Percentiles rank a stretch among this genome's conserved stretches.
These are phyloP conservation scores for Strix uralensis DNA, from an alignment of 2,113 vertebrate species.

Conservation along the genomic window DNA sequence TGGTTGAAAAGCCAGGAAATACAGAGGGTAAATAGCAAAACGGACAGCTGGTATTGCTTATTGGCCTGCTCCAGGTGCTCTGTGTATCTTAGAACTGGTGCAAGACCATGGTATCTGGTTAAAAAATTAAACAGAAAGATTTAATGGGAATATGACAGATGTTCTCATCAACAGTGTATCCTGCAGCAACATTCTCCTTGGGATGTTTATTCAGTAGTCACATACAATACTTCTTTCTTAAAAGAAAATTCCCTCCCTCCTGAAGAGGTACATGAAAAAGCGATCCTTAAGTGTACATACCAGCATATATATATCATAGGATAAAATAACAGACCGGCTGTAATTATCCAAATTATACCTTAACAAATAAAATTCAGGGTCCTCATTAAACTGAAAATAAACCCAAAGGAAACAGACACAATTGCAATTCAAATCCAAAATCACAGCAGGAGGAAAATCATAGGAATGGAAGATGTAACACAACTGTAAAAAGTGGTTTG, in stretches of 20 bases:
- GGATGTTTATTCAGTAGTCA: neutral
- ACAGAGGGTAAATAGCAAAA: neutral
- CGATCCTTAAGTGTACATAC: neutral
- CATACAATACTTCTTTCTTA: neutral
- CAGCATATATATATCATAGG: neutral
- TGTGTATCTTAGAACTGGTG: neutral
- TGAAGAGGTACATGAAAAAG: neutral
- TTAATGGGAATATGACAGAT: neutral
- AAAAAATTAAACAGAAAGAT: neutral
- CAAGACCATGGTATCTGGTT: neutral
- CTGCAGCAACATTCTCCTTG: neutral
- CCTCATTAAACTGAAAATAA: neutral
- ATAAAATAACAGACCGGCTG: neutral
- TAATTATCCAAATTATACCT: neutral
- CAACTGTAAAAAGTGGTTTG: too few relatives aligned
- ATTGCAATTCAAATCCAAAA: too few relatives aligned
- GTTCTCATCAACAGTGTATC: neutral
- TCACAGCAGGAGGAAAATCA: too few relatives aligned
- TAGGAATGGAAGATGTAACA: too few relatives aligned
- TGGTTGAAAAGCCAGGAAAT: neutral
- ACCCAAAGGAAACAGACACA: too few relatives aligned
- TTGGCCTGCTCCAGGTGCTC: neutral
- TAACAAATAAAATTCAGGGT: neutral
- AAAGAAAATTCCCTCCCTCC: neutral
- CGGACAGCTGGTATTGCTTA: neutral